Base-by-base conservation (phyloP, 2,888 invertebrate genomes). In the Sturmia bella region DNA sequence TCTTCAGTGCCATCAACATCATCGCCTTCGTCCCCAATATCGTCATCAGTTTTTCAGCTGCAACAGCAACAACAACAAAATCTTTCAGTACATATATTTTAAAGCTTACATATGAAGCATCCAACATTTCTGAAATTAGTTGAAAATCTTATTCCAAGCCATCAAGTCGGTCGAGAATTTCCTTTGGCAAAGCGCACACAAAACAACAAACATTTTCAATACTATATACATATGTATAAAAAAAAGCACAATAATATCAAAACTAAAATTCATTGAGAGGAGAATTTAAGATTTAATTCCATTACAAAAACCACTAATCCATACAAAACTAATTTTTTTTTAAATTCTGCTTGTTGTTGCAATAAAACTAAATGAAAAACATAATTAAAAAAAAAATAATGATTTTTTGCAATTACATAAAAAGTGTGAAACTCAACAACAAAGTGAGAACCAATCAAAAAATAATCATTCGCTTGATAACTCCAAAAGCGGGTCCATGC, bases 81-180 rank as follows among this genome's bases (percentile, higher is more conserved):
- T 43, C 57, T 69, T 76, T 70, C 86, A 85, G 85, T 85, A 84
- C 84, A 85, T 83, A 32, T 32, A 54, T 75, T 66, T 82, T 74
- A 45, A 82, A 82, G 82, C 82, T 82, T 82, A 75, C 82, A 82
- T 82, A 75, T 78, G 78, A 74, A 82, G 82, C 78, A 78, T 78
- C 78, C 74, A 78, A 57, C 59, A 84, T 85, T 87, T 86, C 80
- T 83, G 85, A 86, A 86, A 88, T 90, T 89, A 90, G 89, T 90
- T 86, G 85, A 85, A 88, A 86, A 86, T 85, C 87, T 86, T 86
- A 87, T 86, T 86, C 86, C 87, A 87, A 89, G 84, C 89, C 85
- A 87, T 84, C 79, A 86, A 88, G 90, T 88, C 85, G 85, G 54
- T 56, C 50, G 39, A 39, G 27, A 52, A 61, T 43, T 61, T 69